Conservation (phyloP, 2,888 invertebrate genomes). For the Fragum fragum region DNA sequence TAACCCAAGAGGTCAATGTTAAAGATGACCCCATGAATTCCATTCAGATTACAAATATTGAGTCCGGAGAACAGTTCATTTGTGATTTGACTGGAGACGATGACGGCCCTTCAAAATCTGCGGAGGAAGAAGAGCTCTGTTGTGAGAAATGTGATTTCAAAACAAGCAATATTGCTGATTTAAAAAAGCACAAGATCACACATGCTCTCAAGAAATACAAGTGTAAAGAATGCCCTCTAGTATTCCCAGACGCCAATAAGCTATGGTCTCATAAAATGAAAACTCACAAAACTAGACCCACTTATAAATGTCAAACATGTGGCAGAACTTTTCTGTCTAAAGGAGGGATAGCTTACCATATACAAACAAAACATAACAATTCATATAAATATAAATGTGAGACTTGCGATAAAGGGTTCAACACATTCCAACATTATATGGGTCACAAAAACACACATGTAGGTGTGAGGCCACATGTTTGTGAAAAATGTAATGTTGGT, state of each 20-base stretch:
- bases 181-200: constrained; percentile 51
- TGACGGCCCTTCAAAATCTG: neutral
- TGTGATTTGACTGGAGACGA: constrained; percentile 37
- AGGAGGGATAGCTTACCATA: constrained; percentile 64
- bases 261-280: constrained; percentile 36
- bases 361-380: constrained; percentile 62
- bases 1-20: constrained; percentile 34
- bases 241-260: constrained; percentile 38
- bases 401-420: constrained; percentile 63
- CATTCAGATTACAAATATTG: constrained; percentile 58
- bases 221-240: constrained; percentile 48
- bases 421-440: constrained; percentile 56
- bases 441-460: constrained; percentile 66
- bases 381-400: constrained; percentile 61
- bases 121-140: constrained; percentile 13
- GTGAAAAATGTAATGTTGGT: constrained; percentile 55
- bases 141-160: constrained; percentile 55
- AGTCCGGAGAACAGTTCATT: constrained; percentile 46
- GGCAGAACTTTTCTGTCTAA: constrained; percentile 59
- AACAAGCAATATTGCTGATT: constrained; percentile 49
- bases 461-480: constrained; percentile 52
- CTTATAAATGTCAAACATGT: constrained; percentile 61
- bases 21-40: constrained; percentile 21
- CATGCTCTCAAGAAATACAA: constrained; percentile 52
- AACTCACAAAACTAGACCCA: constrained; percentile 46